Percentiles rank a stretch among this genome's conserved stretches.
These are phyloP conservation scores for Nephrocerus scutellatus DNA, from an alignment of 2,888 invertebrate genomes.

Conservation along the genomic window DNA sequence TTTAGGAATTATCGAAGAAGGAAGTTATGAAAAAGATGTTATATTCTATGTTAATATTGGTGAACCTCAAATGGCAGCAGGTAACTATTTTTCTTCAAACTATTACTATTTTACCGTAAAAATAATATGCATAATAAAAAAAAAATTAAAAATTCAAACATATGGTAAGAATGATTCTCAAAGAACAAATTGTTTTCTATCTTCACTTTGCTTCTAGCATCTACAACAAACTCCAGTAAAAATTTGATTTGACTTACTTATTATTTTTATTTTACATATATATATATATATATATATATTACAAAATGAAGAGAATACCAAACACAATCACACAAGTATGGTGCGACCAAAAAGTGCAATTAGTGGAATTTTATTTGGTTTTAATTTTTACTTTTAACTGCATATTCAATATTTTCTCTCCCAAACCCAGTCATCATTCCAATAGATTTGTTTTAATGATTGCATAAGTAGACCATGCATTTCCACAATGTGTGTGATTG, in stretches of 20 bases:
- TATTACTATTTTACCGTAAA: neutral
- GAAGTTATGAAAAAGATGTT: constrained; percentile 96
- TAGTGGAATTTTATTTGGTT: constrained; percentile 7
- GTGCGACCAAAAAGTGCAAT: constrained; percentile 23
- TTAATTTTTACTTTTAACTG: constrained; percentile 4
- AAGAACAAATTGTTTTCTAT: constrained; percentile 22
- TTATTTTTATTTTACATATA: constrained; percentile 30
- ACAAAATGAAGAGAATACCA: neutral
- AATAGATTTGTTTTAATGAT: no score
- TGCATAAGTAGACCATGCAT: no score
- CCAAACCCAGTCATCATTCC: no score
- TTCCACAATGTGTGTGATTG: no score
- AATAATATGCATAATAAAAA: constrained; percentile 14
- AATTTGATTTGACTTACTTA: constrained; percentile 41
- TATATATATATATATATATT: constrained; percentile 1
- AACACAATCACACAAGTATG: constrained; percentile 17
- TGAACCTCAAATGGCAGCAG: constrained; percentile 80
- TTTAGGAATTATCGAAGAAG: constrained; percentile 87
- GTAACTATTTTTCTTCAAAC: constrained; percentile 50
- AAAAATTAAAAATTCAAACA: no score
- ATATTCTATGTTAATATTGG: constrained; percentile 87
- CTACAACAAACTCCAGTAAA: constrained; percentile 45
- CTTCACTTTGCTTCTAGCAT: constrained; percentile 42
- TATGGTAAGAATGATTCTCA: no score
- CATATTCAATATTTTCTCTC: no score